phyloP scores from a whole-genome alignment of 1,140 invertebrate species.

The Phenacoccus solenopsis region DNA sequence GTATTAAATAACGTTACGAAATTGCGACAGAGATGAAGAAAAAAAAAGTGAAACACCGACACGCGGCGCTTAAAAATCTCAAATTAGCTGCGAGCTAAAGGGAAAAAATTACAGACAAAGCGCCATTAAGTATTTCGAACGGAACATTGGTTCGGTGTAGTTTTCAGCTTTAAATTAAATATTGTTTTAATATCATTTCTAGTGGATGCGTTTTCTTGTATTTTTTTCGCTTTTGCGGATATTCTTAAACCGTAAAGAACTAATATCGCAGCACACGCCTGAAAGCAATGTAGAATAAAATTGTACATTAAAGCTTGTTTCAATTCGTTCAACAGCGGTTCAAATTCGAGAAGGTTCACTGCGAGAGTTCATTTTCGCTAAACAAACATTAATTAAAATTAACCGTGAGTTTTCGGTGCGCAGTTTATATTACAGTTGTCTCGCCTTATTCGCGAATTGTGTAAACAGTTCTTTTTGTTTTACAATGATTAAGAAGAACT shows the following conservation, averaged over 20 bases:
- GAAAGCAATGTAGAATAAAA: not conserved
- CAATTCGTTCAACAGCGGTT: not conserved
- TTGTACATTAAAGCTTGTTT: not conserved
- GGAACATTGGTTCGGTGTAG: too few relatives aligned
- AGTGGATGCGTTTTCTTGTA: not conserved
- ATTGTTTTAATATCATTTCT: not conserved
- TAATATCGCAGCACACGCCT: not conserved
- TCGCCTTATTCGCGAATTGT: not conserved
- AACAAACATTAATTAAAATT: constrained; percentile 4
- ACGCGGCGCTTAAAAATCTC: too few relatives aligned
- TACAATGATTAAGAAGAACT: not conserved
- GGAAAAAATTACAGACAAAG: too few relatives aligned
- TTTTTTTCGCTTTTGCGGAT: not conserved
- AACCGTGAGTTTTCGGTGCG: not conserved
- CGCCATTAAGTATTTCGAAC: too few relatives aligned
- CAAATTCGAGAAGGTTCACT: not conserved
- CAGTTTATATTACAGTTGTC: constrained; percentile 2
- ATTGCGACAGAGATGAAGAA: too few relatives aligned
- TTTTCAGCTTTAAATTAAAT: not conserved
- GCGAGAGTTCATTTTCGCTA: not conserved
- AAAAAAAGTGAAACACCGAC: too few relatives aligned
- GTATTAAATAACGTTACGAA: too few relatives aligned
- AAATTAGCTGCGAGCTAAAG: too few relatives aligned
- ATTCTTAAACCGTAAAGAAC: not conserved
- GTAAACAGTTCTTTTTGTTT: constrained; percentile 2